Evolutionary conservation across 2,797 vertebrate genomes (phyloP).

Genomic region (Acanthornis magna): DNA sequence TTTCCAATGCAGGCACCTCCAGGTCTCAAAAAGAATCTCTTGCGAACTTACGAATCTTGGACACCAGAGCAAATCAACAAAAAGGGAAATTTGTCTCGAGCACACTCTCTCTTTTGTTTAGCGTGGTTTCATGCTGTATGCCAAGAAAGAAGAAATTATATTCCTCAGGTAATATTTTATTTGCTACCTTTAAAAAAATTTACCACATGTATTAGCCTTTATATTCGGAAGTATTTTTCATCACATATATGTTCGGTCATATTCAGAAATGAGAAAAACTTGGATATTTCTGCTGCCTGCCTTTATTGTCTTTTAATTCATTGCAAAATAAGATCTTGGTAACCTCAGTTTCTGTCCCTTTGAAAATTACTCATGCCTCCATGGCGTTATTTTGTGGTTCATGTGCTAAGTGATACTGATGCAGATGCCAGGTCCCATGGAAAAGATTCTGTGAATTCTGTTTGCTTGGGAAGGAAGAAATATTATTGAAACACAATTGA

Average conservation of each 20-base stretch:
- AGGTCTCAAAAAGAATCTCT: slow-evolving; percentile 94
- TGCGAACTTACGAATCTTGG: slow-evolving; percentile 96
- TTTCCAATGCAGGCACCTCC: slow-evolving; percentile 85
- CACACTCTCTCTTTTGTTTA: slow-evolving; percentile 91
- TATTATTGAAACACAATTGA: neutral
- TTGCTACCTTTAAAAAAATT: neutral
- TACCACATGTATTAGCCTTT: neutral
- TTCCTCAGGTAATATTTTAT: slow-evolving; percentile 85
- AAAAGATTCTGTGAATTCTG: neutral
- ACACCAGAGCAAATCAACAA: slow-evolving; percentile 91
- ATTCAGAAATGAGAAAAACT: neutral
- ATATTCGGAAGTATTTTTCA: neutral
- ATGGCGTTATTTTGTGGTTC: neutral
- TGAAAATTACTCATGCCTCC: neutral
- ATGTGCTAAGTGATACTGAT: neutral
- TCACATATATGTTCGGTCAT: neutral
- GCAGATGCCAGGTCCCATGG: neutral
- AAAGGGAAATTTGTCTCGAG: slow-evolving; percentile 82
- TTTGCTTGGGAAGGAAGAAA: neutral
- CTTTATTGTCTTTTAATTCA: neutral
- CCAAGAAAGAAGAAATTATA: slow-evolving; percentile 96
- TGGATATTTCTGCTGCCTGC: neutral
- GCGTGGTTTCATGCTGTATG: slow-evolving; percentile 98
- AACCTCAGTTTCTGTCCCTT: neutral
- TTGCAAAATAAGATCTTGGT: neutral